These are phyloP conservation scores for Polypterus bichir DNA, from an alignment of 2,113 vertebrate genomes.

Conservation along the genomic window DNA sequence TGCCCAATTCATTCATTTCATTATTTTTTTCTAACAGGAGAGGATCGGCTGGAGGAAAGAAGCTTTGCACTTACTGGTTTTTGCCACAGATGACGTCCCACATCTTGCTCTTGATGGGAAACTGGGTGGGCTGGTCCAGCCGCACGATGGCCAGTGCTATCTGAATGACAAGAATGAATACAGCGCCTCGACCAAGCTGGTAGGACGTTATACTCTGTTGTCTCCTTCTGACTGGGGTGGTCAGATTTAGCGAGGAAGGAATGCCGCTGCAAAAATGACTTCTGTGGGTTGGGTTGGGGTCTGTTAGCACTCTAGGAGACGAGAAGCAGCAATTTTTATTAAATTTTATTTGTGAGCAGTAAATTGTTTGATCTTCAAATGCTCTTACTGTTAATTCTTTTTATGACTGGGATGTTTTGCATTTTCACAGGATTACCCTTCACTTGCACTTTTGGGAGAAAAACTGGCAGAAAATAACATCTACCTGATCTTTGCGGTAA, in stretches of 20 bases:
- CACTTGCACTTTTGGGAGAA: conserved; percentile 85
- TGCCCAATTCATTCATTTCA: background rate
- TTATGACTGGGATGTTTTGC: background rate
- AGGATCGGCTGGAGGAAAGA: conserved; percentile 92
- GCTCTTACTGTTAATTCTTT: too few relatives aligned
- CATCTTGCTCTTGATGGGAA: conserved; percentile 90
- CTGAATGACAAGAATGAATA: conserved; percentile 77
- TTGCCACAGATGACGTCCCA: conserved; percentile 84
- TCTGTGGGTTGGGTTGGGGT: background rate
- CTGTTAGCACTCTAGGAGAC: background rate
- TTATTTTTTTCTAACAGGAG: conserved; percentile 46
- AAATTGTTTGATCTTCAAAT: too few relatives aligned
- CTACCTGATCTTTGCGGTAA: conserved; percentile 91
- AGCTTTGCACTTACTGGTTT: conserved; percentile 82
- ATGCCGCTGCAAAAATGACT: conserved; percentile 16
- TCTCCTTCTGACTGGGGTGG: rapidly evolving
- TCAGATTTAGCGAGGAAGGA: background rate
- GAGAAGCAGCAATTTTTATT: too few relatives aligned
- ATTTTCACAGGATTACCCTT: conserved; percentile 78
- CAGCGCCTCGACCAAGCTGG: conserved; percentile 75
- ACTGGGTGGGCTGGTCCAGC: conserved; percentile 83
- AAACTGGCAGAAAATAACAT: conserved; percentile 94
- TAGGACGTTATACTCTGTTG: conserved; percentile 27
- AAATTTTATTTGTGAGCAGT: too few relatives aligned
- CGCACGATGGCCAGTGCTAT: conserved; percentile 84